Evolutionary conservation across 35 echinoderm and acorn worm genomes (phyloP), one percentile per base, ranked within the genome.

Genomic region (Heliocidaris erythrogramma): DNA sequence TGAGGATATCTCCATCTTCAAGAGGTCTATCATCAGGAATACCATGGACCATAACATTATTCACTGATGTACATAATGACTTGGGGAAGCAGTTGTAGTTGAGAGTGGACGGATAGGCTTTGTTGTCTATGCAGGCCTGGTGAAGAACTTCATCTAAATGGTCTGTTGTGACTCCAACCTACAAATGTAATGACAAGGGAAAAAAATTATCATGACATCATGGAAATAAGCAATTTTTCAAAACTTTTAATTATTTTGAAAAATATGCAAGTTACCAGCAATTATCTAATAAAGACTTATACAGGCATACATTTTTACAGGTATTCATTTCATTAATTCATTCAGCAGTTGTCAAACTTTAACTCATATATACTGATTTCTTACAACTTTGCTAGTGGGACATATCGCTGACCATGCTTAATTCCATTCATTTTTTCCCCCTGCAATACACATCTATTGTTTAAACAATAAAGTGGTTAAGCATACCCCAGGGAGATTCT

Each of bases 161-260:
- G 92, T 99, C 98, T 93, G 98, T 99, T 9, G 98, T 99, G 30
- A 97, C 96, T 50, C 98, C 98, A 59, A 96, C 96, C 98, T 99
- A n/a, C n/a, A n/a, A n/a, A n/a, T n/a, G n/a, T n/a, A 61, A 92
- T 50, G 56, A 32, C 30, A 13, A 32, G 31, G 13, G 86, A 94
- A 94, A 85, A 9, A 94, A 7, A n/a, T 24, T 11, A 92, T 32
- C 60, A 13, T 93, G 49, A 24, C 0, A 47, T 29, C 14, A 0
- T 93, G 49, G 2, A 52, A n/a, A 49, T 93, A 24, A 2, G 69
- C 69, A 18, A 29, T 29, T 84, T 84, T 84, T 84, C 35, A 1
- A 42, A 42, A 3, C 0, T 42, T 42, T 42, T 42, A 42, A 42
- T 42, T 42, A 0, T 42, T 42, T 42, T 42, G 35, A 42, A 42